Evolutionary conservation across 2,113 vertebrate species (phyloP).

Genomic region (Quiscalus mexicanus): DNA sequence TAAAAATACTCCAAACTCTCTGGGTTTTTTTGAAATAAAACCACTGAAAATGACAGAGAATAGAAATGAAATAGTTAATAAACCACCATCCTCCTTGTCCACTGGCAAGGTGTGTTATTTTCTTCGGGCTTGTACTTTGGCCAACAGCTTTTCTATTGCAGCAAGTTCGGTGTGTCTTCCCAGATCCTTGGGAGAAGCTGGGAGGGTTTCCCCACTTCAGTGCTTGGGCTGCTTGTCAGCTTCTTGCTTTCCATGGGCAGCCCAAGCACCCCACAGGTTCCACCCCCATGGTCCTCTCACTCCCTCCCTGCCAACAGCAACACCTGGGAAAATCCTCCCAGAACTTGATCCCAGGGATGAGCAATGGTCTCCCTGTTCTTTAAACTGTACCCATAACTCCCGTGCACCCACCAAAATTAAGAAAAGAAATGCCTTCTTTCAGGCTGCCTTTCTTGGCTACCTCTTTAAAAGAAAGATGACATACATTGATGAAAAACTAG

Average conservation of each 20-base stretch:
- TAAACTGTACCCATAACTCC: background rate
- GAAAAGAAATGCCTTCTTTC: background rate
- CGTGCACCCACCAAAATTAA: background rate
- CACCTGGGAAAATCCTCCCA: background rate
- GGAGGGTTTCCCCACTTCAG: background rate
- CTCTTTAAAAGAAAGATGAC: slow-evolving; percentile 12
- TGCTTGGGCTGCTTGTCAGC: background rate
- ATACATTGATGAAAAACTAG: slow-evolving; percentile 2
- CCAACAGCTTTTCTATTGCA: background rate
- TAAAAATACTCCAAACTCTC: background rate
- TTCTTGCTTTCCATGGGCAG: accelerated
- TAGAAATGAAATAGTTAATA: background rate
- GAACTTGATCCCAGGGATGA: accelerated
- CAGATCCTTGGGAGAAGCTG: background rate
- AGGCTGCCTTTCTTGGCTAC: background rate
- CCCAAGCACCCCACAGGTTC: background rate
- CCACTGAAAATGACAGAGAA: background rate
- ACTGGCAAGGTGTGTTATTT: background rate
- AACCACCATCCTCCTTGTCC: background rate
- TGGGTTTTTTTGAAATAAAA: background rate
- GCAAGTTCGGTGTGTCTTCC: background rate
- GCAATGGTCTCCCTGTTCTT: background rate
- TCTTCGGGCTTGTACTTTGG: background rate
- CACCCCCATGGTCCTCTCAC: accelerated
- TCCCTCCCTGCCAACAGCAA: accelerated